Evolutionary conservation across 1,140 invertebrate species (phyloP), one percentile per base, ranked within the genome.

Genomic region (Drosophila bifasciata): DNA sequence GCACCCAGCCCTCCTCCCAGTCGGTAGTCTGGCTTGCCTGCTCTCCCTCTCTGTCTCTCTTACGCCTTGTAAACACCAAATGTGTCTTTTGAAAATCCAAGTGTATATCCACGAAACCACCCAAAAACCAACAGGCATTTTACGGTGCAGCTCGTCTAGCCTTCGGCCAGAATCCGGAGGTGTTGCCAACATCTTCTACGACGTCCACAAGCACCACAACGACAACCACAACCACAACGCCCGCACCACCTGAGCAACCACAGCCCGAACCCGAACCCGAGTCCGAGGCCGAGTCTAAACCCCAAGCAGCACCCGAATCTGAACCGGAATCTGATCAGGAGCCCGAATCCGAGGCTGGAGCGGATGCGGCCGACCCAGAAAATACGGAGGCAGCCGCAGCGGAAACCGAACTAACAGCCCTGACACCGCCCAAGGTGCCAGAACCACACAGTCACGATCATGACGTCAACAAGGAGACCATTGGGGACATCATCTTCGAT

Each of bases 131-230:
- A 90, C 76, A 88, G 86, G 75, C 79, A 63, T 90, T 90, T 74
- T 83, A 91, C 67, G 90, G 90, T 49, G 90, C 90, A 28, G 90
- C 90, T 45, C 89, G 90, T 52, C 76, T 91, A 44, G 89, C 90
- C 7, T 91, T 91, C 58, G 90, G 90, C 44, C 90, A 91, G 64
- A 91, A 91, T 75, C 90, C 90, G 4, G 89, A 91, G 61, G 85
- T 90, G 45, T 76, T 89, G 56, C 78, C 89, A 19, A 90, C 80
- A 36, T 79, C 85, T 13, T 77, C 88, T 13, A 79, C 79, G n/a
- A 57, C 84, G 5, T 71, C 80, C n/a, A 70, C 88, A 6, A 72
- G 80, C 9, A 75, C 78, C 5, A 73, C 83, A 16, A 45, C 83
- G 2, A 66, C 76, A 9, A 53, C 71, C n/a, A 76, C 86, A 15